Percentiles rank a stretch among this genome's conserved stretches.
phyloP scores from a whole-genome alignment of 2,888 invertebrate genomes.

The Zelleria hepariella region DNA sequence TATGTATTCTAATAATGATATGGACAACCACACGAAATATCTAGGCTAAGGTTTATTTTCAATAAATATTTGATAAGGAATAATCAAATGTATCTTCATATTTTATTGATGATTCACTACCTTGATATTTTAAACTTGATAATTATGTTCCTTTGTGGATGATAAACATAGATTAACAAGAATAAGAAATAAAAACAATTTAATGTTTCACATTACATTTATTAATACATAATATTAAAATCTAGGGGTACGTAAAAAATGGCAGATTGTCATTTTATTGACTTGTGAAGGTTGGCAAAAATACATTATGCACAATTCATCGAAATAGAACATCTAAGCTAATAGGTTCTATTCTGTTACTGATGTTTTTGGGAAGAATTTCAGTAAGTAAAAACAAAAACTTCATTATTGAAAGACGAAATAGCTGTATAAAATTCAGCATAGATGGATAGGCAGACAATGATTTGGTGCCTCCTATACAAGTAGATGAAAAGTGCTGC shows the following conservation, averaged over 20 bases:
- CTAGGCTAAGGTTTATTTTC: neutral
- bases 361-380: neutral
- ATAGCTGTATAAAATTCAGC: too few species aligned
- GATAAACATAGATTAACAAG: too few species aligned
- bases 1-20: neutral
- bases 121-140: too few species aligned
- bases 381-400: neutral
- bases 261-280: conserved; percentile 63
- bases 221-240: conserved; percentile 64
- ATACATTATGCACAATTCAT: neutral
- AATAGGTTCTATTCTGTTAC: neutral
- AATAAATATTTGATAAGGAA: neutral
- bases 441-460: too few species aligned
- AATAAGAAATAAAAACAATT: neutral
- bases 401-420: too few species aligned
- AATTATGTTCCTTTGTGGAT: too few species aligned
- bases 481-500: too few species aligned
- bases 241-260: conserved; percentile 68
- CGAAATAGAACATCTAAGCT: neutral
- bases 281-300: conserved; percentile 66
- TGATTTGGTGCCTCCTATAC: too few species aligned
- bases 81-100: too few species aligned
- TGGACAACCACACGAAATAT: neutral
- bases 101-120: too few species aligned
- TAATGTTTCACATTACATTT: conserved; percentile 49